Conservation (phyloP, 2,113 vertebrate species). For the Atrichornis clamosus region DNA sequence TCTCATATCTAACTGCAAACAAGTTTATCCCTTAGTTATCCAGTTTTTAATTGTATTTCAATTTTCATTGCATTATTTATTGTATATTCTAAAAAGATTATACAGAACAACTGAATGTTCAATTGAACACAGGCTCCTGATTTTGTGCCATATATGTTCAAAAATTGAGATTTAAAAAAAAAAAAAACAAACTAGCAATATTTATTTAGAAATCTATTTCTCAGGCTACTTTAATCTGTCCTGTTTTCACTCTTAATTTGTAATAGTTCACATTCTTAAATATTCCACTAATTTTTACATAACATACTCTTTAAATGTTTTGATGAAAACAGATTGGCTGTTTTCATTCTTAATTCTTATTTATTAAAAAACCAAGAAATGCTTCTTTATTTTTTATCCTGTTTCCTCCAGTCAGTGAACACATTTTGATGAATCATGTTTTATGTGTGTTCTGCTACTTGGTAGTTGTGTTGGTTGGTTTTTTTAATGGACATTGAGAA, state of each 20-base stretch:
- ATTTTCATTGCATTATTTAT: background rate
- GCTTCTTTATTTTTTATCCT: background rate
- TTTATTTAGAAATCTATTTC: background rate
- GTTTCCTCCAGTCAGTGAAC: background rate
- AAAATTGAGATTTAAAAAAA: background rate
- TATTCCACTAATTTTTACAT: background rate
- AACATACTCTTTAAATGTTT: background rate
- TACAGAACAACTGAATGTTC: background rate
- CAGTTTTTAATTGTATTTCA: background rate
- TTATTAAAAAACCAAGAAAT: background rate
- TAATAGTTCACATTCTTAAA: background rate
- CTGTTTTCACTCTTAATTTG: background rate
- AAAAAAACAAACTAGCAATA: background rate
- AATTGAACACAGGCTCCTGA: background rate
- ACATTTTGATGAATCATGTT: background rate
- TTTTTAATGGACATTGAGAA: background rate
- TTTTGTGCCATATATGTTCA: background rate
- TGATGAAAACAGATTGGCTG: background rate
- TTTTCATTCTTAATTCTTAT: background rate
- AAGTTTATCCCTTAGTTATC: background rate
- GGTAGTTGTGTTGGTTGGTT: accelerated
- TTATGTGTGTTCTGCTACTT: background rate
- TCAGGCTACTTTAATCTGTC: background rate
- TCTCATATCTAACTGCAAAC: background rate
- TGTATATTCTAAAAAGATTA: background rate